Base-by-base conservation (phyloP, 1,140 invertebrate genomes). In the Polypedilum vanderplanki region DNA sequence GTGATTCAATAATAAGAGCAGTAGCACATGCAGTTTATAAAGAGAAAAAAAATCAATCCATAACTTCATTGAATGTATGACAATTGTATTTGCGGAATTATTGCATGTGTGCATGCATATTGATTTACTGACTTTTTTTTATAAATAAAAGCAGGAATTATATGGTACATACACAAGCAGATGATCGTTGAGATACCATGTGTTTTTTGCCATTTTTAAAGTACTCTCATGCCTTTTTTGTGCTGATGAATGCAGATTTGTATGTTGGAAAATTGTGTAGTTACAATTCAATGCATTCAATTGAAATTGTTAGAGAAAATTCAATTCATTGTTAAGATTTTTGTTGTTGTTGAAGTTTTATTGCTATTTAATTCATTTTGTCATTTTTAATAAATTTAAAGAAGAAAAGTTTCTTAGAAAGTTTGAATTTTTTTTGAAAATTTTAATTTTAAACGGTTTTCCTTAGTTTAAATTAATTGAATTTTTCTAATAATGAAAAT, bases 181-280 rank as follows among this genome's bases (percentile, higher is more conserved):
- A 70, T 22, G 65, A 70, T 70, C 17, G 20, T 70, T 70, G 65
- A 20, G 65, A 70, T 70, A 70, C 65, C 65, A 70, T 70, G 65
- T 70, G 65, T 70, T n/a, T n/a, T 18, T 22, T 20, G 65, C 20
- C 10, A 20, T 70, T 22, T 20, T 70, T 70, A 22, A 70, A 70
- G 20, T 22, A 17, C 24, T 5, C 20, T 5, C 17, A 22, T 67
- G 17, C 17, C 17, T 67, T 46, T 46, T 57, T 57, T 57, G 15
- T 57, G 46, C 46, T 70, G 65, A 70, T 9, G 20, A 22, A 33
- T 33, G 24, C 24, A 33, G 65, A 70, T 9, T 20, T 20, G 10
- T 57, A 57, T 57, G 8, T n/a, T 15, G 10, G 46, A 57, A 70
- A 22, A 20, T 18, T 18, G 20, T 20, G 17, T 70, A 18, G 18